Evolutionary conservation across 2,888 invertebrate species (phyloP).

Genomic region (Apotomis capreana): DNA sequence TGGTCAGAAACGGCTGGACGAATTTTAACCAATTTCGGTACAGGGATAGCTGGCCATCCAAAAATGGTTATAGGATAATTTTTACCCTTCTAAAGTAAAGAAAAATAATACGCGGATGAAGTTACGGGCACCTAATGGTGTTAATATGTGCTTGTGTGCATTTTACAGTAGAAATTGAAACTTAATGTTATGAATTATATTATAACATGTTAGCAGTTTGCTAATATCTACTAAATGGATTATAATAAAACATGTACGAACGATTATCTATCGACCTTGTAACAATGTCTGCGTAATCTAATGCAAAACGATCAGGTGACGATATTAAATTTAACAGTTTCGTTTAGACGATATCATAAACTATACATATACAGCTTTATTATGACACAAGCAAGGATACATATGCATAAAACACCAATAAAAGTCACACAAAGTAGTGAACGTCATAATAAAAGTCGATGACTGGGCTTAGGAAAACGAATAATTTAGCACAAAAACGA

Average conservation of each 20-base stretch:
- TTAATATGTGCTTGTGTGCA: background rate
- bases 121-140: too few species aligned
- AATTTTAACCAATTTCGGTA: too few species aligned
- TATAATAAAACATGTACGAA: constrained; percentile 29
- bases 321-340: constrained; percentile 31
- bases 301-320: constrained; percentile 25
- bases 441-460: constrained; percentile 46
- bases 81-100: too few species aligned
- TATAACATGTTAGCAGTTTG: background rate
- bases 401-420: constrained; percentile 11
- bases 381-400: constrained; percentile 13
- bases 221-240: constrained; percentile 21
- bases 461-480: constrained; percentile 48
- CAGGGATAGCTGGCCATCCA: too few species aligned
- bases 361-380: constrained; percentile 26
- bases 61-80: too few species aligned
- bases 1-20: too few species aligned
- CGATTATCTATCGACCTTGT: constrained; percentile 34
- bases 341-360: constrained; percentile 21
- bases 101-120: too few species aligned
- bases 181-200: background rate
- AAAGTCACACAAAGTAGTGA: constrained; percentile 29
- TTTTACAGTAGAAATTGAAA: background rate
- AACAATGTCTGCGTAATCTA: constrained; percentile 18
- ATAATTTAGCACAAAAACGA: constrained; percentile 23